Percentiles rank a stretch among this genome's conserved stretches.
phyloP scores from a whole-genome alignment of 2,113 vertebrate genomes.

The Prochilodus magdalenae region DNA sequence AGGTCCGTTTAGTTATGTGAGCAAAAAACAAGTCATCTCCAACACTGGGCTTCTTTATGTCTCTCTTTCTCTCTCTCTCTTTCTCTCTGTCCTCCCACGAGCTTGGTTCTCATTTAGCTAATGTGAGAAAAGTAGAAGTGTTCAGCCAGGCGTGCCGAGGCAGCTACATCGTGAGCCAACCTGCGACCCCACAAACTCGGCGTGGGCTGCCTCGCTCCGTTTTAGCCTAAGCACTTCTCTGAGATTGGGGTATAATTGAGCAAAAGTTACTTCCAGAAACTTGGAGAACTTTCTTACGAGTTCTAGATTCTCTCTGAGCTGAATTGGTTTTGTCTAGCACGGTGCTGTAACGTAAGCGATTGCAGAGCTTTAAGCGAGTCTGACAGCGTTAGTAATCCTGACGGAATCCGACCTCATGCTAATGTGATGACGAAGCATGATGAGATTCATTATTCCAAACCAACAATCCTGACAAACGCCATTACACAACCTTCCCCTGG shows the following conservation, averaged over 20 bases:
- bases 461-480: too few species aligned
- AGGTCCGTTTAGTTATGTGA: not conserved
- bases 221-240: not conserved
- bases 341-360: too few species aligned
- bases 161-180: slow-evolving; percentile 21
- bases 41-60: not conserved
- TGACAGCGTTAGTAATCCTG: too few species aligned
- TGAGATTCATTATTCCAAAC: too few species aligned
- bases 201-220: not conserved
- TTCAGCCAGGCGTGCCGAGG: not conserved
- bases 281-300: not conserved
- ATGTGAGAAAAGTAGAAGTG: not conserved
- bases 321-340: not conserved
- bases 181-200: not conserved
- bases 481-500: too few species aligned
- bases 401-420: too few species aligned
- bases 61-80: slow-evolving; percentile 10
- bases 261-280: not conserved
- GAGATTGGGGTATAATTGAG: not conserved
- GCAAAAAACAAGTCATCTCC: not conserved
- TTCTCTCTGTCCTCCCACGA: slow-evolving; percentile 22
- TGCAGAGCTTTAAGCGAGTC: too few species aligned
- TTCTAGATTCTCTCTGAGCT: not conserved
- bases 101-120: slow-evolving; percentile 1
- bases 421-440: too few species aligned